Conservation (phyloP, 1,140 invertebrate species). For the Drosophila oshimai region DNA sequence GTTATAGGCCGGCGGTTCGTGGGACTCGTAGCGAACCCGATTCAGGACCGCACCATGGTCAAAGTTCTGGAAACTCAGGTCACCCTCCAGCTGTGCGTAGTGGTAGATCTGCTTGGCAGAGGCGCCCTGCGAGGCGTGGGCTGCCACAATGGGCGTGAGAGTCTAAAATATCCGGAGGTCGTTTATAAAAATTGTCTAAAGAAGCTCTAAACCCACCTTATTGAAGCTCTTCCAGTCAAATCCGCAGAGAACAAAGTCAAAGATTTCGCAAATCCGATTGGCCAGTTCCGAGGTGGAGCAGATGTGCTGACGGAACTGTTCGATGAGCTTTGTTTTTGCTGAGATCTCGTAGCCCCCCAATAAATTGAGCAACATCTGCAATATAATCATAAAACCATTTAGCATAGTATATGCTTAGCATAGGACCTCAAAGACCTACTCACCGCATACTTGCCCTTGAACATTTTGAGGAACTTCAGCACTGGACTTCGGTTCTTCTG, state of each 20-base stretch:
- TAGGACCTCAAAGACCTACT: neutral
- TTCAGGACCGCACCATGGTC: slow-evolving; percentile 26
- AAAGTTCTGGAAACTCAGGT: slow-evolving; percentile 7
- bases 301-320: slow-evolving; percentile 36
- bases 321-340: slow-evolving; percentile 3
- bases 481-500: slow-evolving; percentile 38
- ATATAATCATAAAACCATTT: neutral
- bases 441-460: slow-evolving; percentile 43
- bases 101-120: slow-evolving; percentile 36
- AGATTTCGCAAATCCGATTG: slow-evolving; percentile 38
- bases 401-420: neutral
- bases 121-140: slow-evolving; percentile 45
- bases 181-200: neutral
- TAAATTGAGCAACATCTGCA: slow-evolving; percentile 29
- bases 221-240: slow-evolving; percentile 53
- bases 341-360: slow-evolving; percentile 43
- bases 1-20: slow-evolving; percentile 26
- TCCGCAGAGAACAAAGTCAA: slow-evolving; percentile 49
- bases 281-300: neutral
- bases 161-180: slow-evolving; percentile 1
- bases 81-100: slow-evolving; percentile 37
- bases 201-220: neutral
- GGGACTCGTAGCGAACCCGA: neutral
- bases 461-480: slow-evolving; percentile 36
- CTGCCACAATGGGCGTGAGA: slow-evolving; percentile 27